Percentiles rank a stretch among this genome's conserved stretches.
phyloP scores from a whole-genome alignment of 2,113 vertebrate genomes.

The Malurus alboscapulatus region DNA sequence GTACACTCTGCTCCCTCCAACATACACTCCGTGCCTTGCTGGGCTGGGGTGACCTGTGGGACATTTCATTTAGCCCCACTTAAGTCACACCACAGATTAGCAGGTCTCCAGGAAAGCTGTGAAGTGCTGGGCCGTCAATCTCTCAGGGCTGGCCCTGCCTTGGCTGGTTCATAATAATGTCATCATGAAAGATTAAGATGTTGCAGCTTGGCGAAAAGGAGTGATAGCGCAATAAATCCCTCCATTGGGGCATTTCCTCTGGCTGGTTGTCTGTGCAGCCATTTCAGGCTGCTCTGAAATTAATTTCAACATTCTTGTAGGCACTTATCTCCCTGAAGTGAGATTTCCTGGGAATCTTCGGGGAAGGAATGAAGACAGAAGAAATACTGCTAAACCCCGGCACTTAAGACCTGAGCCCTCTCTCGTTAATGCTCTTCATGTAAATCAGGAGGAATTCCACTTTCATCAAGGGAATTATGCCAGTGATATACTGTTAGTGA shows the following conservation, averaged over 20 bases:
- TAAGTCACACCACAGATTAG: neutral
- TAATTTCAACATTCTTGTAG: slow-evolving; percentile 43
- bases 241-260: slow-evolving; percentile 2
- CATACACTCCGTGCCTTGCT: neutral
- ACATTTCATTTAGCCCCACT: neutral
- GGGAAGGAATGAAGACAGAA: slow-evolving; percentile 39
- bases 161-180: slow-evolving; percentile 20
- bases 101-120: neutral
- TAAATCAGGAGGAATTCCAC: slow-evolving; percentile 51
- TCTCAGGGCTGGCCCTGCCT: neutral
- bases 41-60: neutral
- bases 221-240: slow-evolving; percentile 19
- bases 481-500: neutral
- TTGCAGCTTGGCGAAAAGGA: neutral
- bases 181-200: slow-evolving; percentile 44
- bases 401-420: slow-evolving; percentile 26
- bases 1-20: fast-evolving
- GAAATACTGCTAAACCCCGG: slow-evolving; percentile 17
- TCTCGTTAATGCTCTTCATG: slow-evolving; percentile 20
- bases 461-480: slow-evolving; percentile 25
- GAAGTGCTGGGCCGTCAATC: fast-evolving
- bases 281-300: slow-evolving; percentile 40
- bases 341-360: slow-evolving; percentile 47
- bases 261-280: neutral
- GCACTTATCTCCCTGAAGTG: slow-evolving; percentile 39